These are phyloP conservation scores for Tautogolabrus adspersus DNA, from an alignment of 2,113 vertebrate genomes.

Conservation along the genomic window DNA sequence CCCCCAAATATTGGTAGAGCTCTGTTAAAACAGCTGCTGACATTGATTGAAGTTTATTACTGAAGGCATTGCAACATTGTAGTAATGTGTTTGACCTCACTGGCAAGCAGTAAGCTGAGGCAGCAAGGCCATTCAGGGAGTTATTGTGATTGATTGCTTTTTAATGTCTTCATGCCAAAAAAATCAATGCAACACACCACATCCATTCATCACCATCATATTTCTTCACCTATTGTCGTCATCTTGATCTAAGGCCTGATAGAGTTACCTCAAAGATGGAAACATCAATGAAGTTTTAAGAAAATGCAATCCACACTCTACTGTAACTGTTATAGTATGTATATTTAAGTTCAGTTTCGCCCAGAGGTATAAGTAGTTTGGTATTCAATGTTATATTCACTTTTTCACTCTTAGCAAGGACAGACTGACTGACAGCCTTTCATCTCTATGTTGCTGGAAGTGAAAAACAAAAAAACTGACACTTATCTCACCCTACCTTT, in stretches of 20 bases:
- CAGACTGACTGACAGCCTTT: slow-evolving; percentile 39
- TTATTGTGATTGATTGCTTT: slow-evolving; percentile 29
- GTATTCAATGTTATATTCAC: slow-evolving; percentile 20
- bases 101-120: neutral
- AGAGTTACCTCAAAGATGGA: neutral
- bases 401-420: slow-evolving; percentile 1
- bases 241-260: neutral
- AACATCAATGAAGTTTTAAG: neutral
- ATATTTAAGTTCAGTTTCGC: neutral
- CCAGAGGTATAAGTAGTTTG: neutral
- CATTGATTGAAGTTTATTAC: slow-evolving; percentile 3
- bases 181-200: slow-evolving; percentile 12
- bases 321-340: neutral
- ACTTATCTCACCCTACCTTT: slow-evolving; percentile 26
- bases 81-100: neutral
- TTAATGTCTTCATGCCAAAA: slow-evolving; percentile 14
- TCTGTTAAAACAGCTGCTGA: neutral
- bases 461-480: slow-evolving; percentile 39
- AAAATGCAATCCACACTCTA: neutral
- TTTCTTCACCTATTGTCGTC: slow-evolving; percentile 21
- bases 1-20: too few relatives aligned
- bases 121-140: neutral
- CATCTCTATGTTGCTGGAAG: slow-evolving; percentile 20
- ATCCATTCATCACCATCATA: slow-evolving; percentile 34
- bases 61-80: neutral